These are phyloP conservation scores for Carlito syrichta DNA, from an alignment of 2,113 vertebrate species.

Conservation along the genomic window DNA sequence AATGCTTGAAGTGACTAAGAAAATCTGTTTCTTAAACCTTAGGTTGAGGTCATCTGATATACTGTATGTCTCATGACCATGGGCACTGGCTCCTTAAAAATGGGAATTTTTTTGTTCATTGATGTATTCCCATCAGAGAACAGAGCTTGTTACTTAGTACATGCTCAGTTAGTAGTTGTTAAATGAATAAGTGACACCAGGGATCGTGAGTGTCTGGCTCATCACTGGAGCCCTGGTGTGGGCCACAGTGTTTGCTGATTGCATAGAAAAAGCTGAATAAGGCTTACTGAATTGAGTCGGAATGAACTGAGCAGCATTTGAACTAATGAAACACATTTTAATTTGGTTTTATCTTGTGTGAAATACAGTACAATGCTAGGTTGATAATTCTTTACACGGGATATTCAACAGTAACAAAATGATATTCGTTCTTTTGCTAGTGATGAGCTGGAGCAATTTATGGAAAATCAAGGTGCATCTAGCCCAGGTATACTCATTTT, in stretches of 20 bases:
- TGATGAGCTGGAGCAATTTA: slow-evolving; percentile 95
- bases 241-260: neutral
- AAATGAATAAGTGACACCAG: neutral
- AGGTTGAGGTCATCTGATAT: neutral
- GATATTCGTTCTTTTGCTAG: slow-evolving; percentile 80
- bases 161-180: neutral
- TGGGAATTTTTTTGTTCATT: neutral
- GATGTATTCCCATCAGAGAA: neutral
- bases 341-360: neutral
- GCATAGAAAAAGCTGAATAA: neutral
- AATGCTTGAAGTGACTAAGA: neutral
- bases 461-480: slow-evolving; percentile 94
- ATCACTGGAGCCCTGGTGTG: neutral
- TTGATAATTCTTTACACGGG: neutral
- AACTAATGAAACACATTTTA: neutral
- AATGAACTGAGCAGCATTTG: neutral
- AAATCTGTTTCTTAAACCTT: neutral
- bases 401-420: neutral
- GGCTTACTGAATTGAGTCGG: neutral
- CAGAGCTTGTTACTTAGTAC: neutral
- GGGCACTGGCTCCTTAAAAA: neutral
- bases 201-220: neutral
- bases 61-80: neutral
- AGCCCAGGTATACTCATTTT: slow-evolving; percentile 92
- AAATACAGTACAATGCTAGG: neutral